Base-by-base conservation (phyloP, 35 echinoderm and acorn worm genomes). In the Chiridota heheva region DNA sequence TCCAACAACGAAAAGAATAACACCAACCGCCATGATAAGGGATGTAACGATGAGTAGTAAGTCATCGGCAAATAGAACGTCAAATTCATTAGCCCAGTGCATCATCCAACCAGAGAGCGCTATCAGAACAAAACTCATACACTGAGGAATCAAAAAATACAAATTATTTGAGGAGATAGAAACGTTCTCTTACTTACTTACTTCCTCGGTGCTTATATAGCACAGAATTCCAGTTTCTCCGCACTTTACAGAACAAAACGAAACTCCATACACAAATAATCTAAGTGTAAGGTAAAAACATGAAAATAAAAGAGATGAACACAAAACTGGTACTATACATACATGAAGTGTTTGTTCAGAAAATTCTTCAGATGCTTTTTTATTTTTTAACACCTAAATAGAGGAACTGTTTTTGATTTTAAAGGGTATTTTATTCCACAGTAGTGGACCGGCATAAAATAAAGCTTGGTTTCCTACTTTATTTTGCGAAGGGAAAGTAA, bases 61-160 rank as follows among this genome's bases (percentile, higher is more conserved):
- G 56, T 78, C 75, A n/a, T 58, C 35, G 34, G 42, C 42, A 36
- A 78, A 78, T n/a, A 78, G 27, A 13, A 38, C 75, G 29, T 78
- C 32, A 42, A 40, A 78, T 1, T 28, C 20, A 18, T 15, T 78
- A 36, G 75, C 75, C 17, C 36, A 78, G 55, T 78, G 27, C 32
- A 17, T 61, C 31, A 78, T 61, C 75, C 75, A 78, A 60, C 51
- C 58, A 4, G 33, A 30, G 17, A 62, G 38, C 0, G 75, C 58
- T 17, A 78, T 6, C 2, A 78, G 42, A 8, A 78, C 75, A 18
- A 31, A 78, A 18, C 75, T 57, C 0, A 78, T 57, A 2, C 51
- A 49, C 75, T 78, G 75, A 18, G 15, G 13, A 40, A 69, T 24
- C 31, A 6, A 69, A 40, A 73, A 53, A 53, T 13, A 13, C 10